These are phyloP conservation scores for Pseudomyrmex sp. DNA, from an alignment of 1,140 invertebrate species.

Conservation along the genomic window DNA sequence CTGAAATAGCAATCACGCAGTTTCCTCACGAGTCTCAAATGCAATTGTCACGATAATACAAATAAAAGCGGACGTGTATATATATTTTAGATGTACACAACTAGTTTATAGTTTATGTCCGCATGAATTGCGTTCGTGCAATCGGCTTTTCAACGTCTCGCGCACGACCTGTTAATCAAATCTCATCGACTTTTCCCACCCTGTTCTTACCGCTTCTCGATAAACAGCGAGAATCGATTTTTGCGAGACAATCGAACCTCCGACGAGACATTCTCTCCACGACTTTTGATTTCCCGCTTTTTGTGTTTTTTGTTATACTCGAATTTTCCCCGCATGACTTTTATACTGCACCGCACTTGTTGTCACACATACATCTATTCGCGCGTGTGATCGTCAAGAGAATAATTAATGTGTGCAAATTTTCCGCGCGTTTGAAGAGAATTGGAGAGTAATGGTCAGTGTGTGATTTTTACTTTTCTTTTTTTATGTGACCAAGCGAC, in stretches of 20 bases:
- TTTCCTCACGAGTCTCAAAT: not conserved
- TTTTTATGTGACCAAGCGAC: not conserved
- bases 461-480: not conserved
- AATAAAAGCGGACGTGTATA: no score
- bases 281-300: no score
- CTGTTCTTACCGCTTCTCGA: no score
- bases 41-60: not conserved
- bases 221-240: no score
- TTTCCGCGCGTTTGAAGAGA: not conserved
- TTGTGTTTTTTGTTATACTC: conserved; percentile 3
- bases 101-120: not conserved
- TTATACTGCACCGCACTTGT: conserved; percentile 34
- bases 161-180: not conserved
- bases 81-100: no score
- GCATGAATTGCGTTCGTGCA: conserved; percentile 4
- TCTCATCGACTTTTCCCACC: not conserved
- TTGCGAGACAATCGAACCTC: no score
- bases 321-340: conserved; percentile 9
- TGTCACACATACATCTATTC: not conserved
- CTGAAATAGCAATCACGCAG: conserved; percentile 28
- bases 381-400: no score
- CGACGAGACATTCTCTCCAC: no score
- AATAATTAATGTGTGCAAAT: no score
- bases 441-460: not conserved
- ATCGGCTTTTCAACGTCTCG: not conserved